Conservation (phyloP, 2,888 invertebrate species). For the Cephalotes varians region DNA sequence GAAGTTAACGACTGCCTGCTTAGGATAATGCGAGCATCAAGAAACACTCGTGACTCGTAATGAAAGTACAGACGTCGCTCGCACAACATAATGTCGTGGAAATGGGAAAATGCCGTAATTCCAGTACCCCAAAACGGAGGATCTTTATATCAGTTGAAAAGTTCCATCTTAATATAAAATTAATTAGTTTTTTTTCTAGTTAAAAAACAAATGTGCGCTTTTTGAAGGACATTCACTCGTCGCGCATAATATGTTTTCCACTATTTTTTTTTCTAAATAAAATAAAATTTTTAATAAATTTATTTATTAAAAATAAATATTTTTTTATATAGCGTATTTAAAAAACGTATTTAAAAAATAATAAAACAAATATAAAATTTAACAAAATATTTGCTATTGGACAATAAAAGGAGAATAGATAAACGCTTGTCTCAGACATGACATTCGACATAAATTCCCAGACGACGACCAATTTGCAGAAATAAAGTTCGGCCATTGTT, state of each 20-base stretch:
- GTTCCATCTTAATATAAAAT: not conserved
- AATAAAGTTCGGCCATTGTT: slow-evolving; percentile 73
- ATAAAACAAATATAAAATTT: not conserved
- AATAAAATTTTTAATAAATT: slow-evolving; percentile 4
- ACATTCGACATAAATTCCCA: slow-evolving; percentile 26
- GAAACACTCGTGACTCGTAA: slow-evolving; percentile 58
- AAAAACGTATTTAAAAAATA: no score
- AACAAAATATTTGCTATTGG: not conserved
- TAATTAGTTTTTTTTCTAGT: not conserved
- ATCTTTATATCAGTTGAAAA: not conserved
- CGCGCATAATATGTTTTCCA: no score
- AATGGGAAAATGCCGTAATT: slow-evolving; percentile 16
- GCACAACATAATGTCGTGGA: not conserved
- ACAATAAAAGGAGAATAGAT: not conserved
- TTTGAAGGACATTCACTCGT: not conserved
- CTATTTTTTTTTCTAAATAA: not conserved
- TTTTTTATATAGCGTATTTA: not conserved
- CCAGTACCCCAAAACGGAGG: not conserved
- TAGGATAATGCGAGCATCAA: slow-evolving; percentile 65
- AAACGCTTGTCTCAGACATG: not conserved
- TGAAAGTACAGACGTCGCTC: slow-evolving; percentile 31
- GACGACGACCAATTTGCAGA: slow-evolving; percentile 63
- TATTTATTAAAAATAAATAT: not conserved
- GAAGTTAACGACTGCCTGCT: slow-evolving; percentile 68
- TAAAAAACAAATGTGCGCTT: not conserved